phyloP scores from a whole-genome alignment of 2,888 invertebrate genomes.

The Lottia scabra region DNA sequence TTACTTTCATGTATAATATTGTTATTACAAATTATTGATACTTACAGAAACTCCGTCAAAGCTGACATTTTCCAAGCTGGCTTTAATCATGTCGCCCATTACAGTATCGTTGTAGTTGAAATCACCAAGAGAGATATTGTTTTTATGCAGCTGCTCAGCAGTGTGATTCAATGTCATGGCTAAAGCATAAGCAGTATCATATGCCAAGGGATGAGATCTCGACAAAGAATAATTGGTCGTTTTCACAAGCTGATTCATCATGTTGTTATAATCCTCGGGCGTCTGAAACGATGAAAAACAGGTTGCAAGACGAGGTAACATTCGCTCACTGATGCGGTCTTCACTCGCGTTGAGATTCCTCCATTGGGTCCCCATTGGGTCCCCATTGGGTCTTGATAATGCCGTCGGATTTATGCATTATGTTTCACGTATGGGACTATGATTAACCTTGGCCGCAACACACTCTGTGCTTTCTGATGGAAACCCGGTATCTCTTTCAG shows the following conservation, averaged over 20 bases:
- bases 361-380: too few species aligned
- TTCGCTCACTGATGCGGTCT: too few species aligned
- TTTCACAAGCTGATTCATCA: neutral
- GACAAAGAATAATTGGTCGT: neutral
- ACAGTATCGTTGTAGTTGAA: slow-evolving; percentile 3
- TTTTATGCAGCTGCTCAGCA: slow-evolving; percentile 14
- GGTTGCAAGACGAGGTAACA: too few species aligned
- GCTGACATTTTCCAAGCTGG: slow-evolving; percentile 27
- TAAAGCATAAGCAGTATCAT: slow-evolving; percentile 40
- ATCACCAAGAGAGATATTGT: neutral
- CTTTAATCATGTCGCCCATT: slow-evolving; percentile 19
- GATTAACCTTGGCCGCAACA: too few species aligned
- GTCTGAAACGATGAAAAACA: slow-evolving; percentile 8
- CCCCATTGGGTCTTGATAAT: too few species aligned
- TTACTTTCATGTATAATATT: too few species aligned
- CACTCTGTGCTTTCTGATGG: too few species aligned
- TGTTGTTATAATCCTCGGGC: slow-evolving; percentile 1
- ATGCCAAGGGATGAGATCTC: slow-evolving; percentile 22
- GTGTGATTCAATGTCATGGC: slow-evolving; percentile 37
- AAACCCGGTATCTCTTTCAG: too few species aligned
- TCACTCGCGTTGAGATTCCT: too few species aligned
- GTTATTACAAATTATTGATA: neutral
- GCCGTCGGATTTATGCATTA: too few species aligned
- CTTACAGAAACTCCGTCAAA: slow-evolving; percentile 41
- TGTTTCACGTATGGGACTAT: too few species aligned